Base-by-base conservation (phyloP, 2,113 vertebrate genomes). In the Hoplias malabaricus region DNA sequence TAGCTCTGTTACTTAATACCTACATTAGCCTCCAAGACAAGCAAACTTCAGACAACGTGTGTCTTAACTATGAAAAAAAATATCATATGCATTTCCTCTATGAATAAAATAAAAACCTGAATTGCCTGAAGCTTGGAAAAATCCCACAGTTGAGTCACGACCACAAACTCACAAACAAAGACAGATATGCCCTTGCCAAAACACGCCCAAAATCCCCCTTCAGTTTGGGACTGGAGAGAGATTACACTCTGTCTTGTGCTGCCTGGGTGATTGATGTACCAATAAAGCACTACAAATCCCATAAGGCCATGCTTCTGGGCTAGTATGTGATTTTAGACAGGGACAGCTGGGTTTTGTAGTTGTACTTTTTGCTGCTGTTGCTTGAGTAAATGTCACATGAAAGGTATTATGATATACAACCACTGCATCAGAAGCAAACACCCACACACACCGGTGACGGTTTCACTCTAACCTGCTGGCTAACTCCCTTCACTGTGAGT, bases 231-330 rank as follows among this genome's bases (percentile, higher is more conserved):
- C 0, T 3, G 33, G 31, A 36, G 59, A 36, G 59, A 63, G 59
- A 63, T 63, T 63, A 61, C 57, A 33, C 16, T 33, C 57, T 33
- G 57, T 33, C 57, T 33, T 33, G 29, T 61, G 29, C 4, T 48
- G 43, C 48, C 23, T 21, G 48, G n/a, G 21, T 63, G 33, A 63
- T 21, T 63, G 59, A 63, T 63, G 31, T 34, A 36, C 31, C 59
- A 21, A 36, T 63, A 63, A 36, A 63, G 36, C 59, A 63, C 59
- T 63, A 63, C 59, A 63, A 63, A 34, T 36, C 33, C 59, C 59
- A 63, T 36, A 63, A 63, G 59, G 16, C 29, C 5, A 33, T 31
- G 27, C 10, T 16, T 19, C 25, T 59, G 29, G 14, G 14, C 6
- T n/a, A 61, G 31, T 36, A 13, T n/a, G 34, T 36, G 59, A 36